Evolutionary conservation across 2,113 vertebrate genomes (phyloP).

Genomic region (Podarcis muralis): DNA sequence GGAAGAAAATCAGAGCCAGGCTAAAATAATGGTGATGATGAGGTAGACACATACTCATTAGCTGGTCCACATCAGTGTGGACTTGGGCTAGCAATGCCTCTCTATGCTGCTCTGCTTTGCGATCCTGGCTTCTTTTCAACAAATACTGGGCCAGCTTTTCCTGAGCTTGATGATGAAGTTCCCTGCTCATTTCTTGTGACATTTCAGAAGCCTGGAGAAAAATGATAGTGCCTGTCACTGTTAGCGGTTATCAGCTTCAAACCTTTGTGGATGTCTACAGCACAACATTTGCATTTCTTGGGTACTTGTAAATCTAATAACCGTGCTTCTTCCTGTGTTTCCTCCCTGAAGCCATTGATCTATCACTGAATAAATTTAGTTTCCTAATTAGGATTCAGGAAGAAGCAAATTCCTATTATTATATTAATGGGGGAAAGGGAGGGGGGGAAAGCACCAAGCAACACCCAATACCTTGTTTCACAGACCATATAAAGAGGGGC

Average conservation of each 20-base stretch:
- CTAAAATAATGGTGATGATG: not conserved
- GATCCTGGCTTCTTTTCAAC: constrained; percentile 73
- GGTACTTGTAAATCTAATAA: constrained; percentile 48
- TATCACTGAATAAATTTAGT: constrained; percentile 34
- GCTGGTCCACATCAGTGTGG: constrained; percentile 82
- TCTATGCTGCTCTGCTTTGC: constrained; percentile 73
- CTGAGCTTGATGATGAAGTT: constrained; percentile 82
- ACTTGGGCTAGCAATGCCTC: constrained; percentile 83
- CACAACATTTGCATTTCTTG: constrained; percentile 48
- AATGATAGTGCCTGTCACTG: constrained; percentile 44
- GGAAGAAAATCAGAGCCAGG: not conserved
- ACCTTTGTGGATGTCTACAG: constrained; percentile 36
- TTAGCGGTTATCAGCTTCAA: constrained; percentile 48
- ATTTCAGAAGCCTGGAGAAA: constrained; percentile 74
- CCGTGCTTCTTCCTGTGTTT: constrained; percentile 44
- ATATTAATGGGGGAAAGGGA: constrained; percentile 50
- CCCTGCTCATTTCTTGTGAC: constrained; percentile 79
- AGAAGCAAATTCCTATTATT: constrained; percentile 50
- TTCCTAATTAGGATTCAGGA: constrained; percentile 48
- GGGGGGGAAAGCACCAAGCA: not conserved
- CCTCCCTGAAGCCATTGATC: constrained; percentile 38
- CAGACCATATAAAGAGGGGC: not conserved
- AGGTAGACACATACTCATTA: constrained; percentile 77
- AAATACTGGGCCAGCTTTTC: constrained; percentile 79
- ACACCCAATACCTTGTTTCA: not conserved